Evolutionary conservation across 2,113 vertebrate species (phyloP), one percentile per base, ranked within the genome.

Genomic region (Leucosticte australis): DNA sequence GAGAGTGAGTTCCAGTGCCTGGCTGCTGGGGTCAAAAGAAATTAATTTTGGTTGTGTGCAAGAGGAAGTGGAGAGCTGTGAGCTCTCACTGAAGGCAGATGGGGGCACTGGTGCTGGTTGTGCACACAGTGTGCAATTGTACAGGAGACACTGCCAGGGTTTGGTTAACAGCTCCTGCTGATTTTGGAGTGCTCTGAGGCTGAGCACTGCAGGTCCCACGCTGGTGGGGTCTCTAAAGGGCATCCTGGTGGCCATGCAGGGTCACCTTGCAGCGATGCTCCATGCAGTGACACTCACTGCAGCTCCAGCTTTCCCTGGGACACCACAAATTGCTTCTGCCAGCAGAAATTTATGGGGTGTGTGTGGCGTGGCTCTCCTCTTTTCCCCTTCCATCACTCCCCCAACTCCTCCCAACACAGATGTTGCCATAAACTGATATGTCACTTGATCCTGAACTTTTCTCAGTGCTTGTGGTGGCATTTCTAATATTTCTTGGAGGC

Each of bases 401-500:
- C 26, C 60, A 64, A 7, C 41, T 65, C 68, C 56, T 49, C 44
- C 83, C 50, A 10, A 86, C 94, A 31, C 94, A 93, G 92, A 86
- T 86, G 89, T 76, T 89, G 41, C 94, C 56, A 24, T 93, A 82
- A 88, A 94, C 27, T 17, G 47, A 47, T 92, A 57, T 37, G 57
- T 90, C 92, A 90, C 64, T 67, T 65, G 41, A 62, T 71, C 46
- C 64, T 96, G 93, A 97, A 92, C 92, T 96, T 97, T 76, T 67
- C 90, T 83, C 94, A 84, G 93, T 73, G 57, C 46, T 13, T 71
- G 33, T 68, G 56, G 37, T 95, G 93, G 60, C 71, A 88, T 97
- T 96, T 96, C 82, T 90, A 49, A 26, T 82, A 76, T 95, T 95
- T 96, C 96, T 96, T 73, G 49, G 52, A 86, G 90, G 90, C 62